Evolutionary conservation across 2,797 vertebrate genomes (phyloP).

Genomic region (Melanotaenia trifasciata): DNA sequence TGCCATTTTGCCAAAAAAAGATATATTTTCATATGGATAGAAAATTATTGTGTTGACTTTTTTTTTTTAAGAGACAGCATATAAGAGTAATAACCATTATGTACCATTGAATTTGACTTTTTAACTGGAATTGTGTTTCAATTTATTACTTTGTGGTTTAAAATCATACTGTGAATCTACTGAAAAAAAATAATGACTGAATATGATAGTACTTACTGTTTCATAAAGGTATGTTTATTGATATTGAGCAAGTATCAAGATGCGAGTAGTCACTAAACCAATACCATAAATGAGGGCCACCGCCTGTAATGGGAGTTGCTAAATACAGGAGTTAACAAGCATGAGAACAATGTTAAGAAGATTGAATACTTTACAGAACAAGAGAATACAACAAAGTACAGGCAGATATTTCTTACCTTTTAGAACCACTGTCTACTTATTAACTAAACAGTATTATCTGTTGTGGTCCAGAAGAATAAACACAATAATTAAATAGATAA

Average conservation of each 20-base stretch:
- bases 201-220: conserved; percentile 54
- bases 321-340: conserved; percentile 82
- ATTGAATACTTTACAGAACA: conserved; percentile 63
- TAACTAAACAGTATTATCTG: not conserved
- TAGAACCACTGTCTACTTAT: not conserved
- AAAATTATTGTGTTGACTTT: conserved; percentile 22
- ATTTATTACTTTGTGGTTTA: conserved; percentile 47
- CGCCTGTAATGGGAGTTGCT: conserved; percentile 79
- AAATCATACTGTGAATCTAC: conserved; percentile 9
- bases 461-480: not conserved
- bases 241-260: conserved; percentile 69
- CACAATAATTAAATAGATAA: no score
- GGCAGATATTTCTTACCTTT: conserved; percentile 59
- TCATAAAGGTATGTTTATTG: conserved; percentile 79
- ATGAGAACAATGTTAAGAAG: conserved; percentile 58
- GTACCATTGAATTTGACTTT: conserved; percentile 49
- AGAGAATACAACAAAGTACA: conserved; percentile 70
- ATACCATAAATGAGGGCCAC: conserved; percentile 75
- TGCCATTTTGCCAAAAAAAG: conserved; percentile 43
- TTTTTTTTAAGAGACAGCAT: conserved; percentile 23
- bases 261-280: conserved; percentile 74
- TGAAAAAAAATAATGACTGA: conserved; percentile 60
- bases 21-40: conserved; percentile 34
- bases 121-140: conserved; percentile 48
- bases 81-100: conserved; percentile 26